Conservation (phyloP, 2,888 invertebrate genomes). For the Erebia epiphron region DNA sequence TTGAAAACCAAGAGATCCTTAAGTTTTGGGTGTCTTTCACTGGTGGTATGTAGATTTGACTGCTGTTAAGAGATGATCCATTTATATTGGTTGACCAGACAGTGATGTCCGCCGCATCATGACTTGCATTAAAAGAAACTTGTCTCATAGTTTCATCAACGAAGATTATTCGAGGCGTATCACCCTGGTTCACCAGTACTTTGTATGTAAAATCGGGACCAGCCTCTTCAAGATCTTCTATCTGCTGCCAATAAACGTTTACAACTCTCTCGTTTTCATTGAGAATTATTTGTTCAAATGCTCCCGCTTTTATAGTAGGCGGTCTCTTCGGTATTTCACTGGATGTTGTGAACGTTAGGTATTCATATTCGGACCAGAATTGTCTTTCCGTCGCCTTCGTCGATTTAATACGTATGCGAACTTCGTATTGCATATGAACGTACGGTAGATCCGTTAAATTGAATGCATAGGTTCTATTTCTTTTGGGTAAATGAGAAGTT, state of each 20-base stretch:
- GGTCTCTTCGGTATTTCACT: conserved; percentile 84
- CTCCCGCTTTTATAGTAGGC: conserved; percentile 88
- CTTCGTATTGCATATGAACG: conserved; percentile 87
- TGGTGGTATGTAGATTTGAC: conserved; percentile 85
- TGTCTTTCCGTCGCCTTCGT: conserved; percentile 77
- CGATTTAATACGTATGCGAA: conserved; percentile 87
- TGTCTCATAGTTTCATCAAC: conserved; percentile 83
- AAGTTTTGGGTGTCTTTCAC: conserved; percentile 72
- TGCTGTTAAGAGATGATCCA: conserved; percentile 82
- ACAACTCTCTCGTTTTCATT: conserved; percentile 81
- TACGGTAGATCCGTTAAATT: conserved; percentile 83
- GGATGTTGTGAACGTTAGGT: conserved; percentile 83
- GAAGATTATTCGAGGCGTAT: conserved; percentile 60
- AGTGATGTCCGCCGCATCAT: conserved; percentile 71
- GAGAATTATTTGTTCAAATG: conserved; percentile 85
- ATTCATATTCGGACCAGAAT: conserved; percentile 88
- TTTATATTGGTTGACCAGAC: conserved; percentile 84
- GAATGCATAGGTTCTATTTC: conserved; percentile 64
- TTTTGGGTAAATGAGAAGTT: conserved; percentile 57
- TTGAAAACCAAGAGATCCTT: conserved; percentile 83
- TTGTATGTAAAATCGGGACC: conserved; percentile 89
- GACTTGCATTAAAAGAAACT: conserved; percentile 81
- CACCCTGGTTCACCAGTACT: conserved; percentile 70
- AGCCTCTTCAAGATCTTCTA: conserved; percentile 86
- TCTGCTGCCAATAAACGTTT: conserved; percentile 90